phyloP scores from a whole-genome alignment of 2,797 vertebrate species.

The Setipinna tenuifilis region DNA sequence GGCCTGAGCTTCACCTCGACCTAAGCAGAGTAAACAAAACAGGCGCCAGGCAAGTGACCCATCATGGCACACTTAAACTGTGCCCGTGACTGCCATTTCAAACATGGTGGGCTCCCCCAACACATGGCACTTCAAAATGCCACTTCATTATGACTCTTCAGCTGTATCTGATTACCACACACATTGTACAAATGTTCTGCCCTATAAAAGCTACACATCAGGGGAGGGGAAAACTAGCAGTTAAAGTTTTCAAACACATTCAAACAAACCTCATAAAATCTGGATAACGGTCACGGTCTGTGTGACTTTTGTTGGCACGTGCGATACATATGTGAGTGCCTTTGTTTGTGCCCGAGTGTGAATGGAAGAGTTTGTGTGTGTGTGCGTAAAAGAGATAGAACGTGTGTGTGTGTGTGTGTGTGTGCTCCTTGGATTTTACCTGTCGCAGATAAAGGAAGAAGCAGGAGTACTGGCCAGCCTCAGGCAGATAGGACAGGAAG shows the following conservation, averaged over 20 bases:
- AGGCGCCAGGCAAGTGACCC: too few species aligned
- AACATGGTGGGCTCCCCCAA: not conserved
- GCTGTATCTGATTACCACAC: not conserved
- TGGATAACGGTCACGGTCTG: not conserved
- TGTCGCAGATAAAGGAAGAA: slow-evolving; percentile 93
- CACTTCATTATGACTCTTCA: not conserved
- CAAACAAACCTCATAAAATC: not conserved
- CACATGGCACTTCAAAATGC: not conserved
- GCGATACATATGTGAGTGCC: not conserved
- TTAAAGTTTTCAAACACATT: not conserved
- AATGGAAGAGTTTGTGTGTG: not conserved
- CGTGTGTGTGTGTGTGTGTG: not conserved
- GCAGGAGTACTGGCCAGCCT: slow-evolving; percentile 93
- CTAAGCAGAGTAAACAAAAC: too few species aligned
- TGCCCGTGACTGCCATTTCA: not conserved
- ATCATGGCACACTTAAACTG: too few species aligned
- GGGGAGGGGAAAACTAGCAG: not conserved
- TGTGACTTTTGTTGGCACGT: not conserved
- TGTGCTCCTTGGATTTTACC: slow-evolving; percentile 64
- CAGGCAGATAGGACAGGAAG: slow-evolving; percentile 92
- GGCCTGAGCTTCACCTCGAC: too few species aligned
- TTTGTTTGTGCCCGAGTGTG: not conserved
- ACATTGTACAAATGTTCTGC: not conserved
- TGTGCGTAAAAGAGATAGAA: not conserved
- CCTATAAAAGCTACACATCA: not conserved